These are phyloP conservation scores for Cyprinus carpio DNA, from an alignment of 2,113 vertebrate species.

Conservation along the genomic window DNA sequence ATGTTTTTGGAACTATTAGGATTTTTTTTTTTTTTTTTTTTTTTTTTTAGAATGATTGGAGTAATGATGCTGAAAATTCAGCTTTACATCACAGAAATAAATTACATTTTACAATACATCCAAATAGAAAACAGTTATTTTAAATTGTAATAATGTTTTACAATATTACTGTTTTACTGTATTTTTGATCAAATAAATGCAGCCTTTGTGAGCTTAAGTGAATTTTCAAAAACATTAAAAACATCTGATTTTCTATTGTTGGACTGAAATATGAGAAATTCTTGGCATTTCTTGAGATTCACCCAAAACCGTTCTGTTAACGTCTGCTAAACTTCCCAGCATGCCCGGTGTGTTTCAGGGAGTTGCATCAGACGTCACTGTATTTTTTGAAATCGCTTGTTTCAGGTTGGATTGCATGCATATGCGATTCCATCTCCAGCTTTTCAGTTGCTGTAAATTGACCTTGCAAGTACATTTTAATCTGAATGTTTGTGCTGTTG, in stretches of 20 bases:
- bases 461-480: background rate
- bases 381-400: background rate
- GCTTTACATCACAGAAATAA: background rate
- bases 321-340: background rate
- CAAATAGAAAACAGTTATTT: background rate
- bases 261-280: background rate
- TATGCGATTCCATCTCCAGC: background rate
- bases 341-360: conserved; percentile 16
- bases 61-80: background rate
- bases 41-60: background rate
- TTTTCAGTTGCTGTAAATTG: conserved; percentile 9
- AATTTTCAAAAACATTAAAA: background rate
- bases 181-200: background rate
- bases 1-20: background rate
- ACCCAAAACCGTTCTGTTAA: background rate
- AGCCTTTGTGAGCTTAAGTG: background rate
- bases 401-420: background rate
- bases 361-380: conserved; percentile 11
- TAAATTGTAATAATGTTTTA: background rate
- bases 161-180: background rate
- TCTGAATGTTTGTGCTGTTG: conserved; percentile 8
- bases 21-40: background rate
- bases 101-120: background rate
- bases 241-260: background rate
- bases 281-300: background rate